phyloP scores from a whole-genome alignment of 2,888 invertebrate genomes.

The Andrena hattorfiana region DNA sequence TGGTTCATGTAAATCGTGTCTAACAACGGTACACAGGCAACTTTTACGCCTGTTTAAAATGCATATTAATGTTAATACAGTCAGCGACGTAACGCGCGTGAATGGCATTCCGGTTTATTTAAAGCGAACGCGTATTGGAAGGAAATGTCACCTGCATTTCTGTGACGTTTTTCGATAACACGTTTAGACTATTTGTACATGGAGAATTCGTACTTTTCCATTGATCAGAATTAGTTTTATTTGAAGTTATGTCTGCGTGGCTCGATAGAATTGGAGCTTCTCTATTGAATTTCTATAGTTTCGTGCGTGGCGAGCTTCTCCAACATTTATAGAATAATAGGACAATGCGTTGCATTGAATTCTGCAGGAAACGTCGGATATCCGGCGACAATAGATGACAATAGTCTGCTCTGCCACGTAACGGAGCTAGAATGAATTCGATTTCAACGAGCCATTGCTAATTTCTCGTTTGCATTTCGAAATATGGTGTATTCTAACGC shows the following conservation, averaged over 20 bases:
- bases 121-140: conserved; percentile 16
- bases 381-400: conserved; percentile 62
- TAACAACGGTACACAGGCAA: conserved; percentile 40
- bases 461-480: conserved; percentile 9
- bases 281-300: conserved; percentile 23
- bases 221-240: neutral
- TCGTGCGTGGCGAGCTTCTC: conserved; percentile 32
- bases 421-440: conserved; percentile 32
- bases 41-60: conserved; percentile 39
- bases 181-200: too few species aligned
- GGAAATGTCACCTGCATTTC: conserved; percentile 44
- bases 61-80: conserved; percentile 52
- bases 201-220: neutral
- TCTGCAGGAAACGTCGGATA: conserved; percentile 64
- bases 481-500: conserved; percentile 1
- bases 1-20: conserved; percentile 41
- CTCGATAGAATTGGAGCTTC: neutral
- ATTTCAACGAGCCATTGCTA: conserved; percentile 14
- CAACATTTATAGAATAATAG: conserved; percentile 51
- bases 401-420: conserved; percentile 37
- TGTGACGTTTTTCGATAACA: neutral
- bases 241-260: neutral
- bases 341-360: conserved; percentile 58
- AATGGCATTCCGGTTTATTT: conserved; percentile 33
- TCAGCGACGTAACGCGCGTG: conserved; percentile 29